Percentiles rank a stretch among this genome's conserved stretches.
phyloP scores from a whole-genome alignment of 2,797 vertebrate species.

The Morus bassanus region DNA sequence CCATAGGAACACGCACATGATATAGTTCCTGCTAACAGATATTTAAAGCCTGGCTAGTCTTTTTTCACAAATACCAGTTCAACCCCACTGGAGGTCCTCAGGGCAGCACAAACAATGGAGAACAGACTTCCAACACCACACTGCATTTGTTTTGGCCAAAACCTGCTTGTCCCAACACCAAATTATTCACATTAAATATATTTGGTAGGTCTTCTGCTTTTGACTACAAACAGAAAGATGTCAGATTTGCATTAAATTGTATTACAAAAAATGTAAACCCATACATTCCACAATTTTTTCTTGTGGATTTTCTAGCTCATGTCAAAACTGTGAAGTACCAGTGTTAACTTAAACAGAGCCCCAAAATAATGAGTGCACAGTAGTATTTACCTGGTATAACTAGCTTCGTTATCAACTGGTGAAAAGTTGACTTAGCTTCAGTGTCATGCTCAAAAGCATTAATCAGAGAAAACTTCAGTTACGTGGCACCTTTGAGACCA shows the following conservation, averaged over 20 bases:
- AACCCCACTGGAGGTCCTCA: constrained; percentile 35
- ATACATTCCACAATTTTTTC: not conserved
- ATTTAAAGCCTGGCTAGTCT: constrained; percentile 17
- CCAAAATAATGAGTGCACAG: not conserved
- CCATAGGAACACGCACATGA: constrained; percentile 26
- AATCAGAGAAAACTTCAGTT: not conserved
- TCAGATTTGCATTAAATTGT: not conserved
- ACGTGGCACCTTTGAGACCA: constrained; percentile 5
- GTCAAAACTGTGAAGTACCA: not conserved
- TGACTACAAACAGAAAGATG: not conserved
- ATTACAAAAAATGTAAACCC: not conserved
- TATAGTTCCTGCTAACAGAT: constrained; percentile 23
- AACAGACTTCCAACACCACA: not conserved
- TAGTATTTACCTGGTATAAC: not conserved
- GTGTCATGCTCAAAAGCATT: not conserved
- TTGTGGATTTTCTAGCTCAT: not conserved
- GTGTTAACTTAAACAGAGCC: not conserved
- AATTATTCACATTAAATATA: constrained; percentile 4
- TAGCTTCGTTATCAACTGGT: not conserved
- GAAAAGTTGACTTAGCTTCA: not conserved
- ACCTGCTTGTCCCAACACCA: constrained; percentile 32
- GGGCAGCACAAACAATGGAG: constrained; percentile 18
- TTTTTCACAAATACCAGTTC: not conserved
- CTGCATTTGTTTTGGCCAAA: not conserved
- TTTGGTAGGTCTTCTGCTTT: constrained; percentile 27